phyloP scores from a whole-genome alignment of 1,140 invertebrate genomes.

The Semibalanus balanoides region DNA sequence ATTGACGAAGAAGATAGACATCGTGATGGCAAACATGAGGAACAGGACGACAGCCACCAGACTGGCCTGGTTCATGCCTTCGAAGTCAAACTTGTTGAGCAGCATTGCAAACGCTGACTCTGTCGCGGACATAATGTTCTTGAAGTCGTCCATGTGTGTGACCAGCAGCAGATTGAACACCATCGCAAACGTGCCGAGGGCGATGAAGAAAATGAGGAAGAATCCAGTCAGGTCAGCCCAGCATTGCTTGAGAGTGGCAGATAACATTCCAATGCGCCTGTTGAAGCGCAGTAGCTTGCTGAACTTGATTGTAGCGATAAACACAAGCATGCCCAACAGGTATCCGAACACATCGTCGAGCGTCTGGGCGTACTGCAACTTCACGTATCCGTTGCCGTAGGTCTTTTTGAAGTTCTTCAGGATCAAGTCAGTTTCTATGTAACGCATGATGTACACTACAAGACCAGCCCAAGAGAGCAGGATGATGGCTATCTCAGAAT shows the following conservation, averaged over 20 bases:
- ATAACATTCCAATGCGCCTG: slow-evolving; percentile 29
- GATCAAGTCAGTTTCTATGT: slow-evolving; percentile 26
- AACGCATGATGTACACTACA: slow-evolving; percentile 16
- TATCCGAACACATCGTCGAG: slow-evolving; percentile 36
- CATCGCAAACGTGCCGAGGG: slow-evolving; percentile 28
- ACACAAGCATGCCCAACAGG: slow-evolving; percentile 34
- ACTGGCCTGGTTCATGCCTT: slow-evolving; percentile 29
- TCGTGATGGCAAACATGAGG: slow-evolving; percentile 36
- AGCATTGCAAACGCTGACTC: slow-evolving; percentile 38
- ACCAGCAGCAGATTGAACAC: slow-evolving; percentile 38
- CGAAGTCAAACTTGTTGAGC: slow-evolving; percentile 27
- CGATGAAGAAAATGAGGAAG: slow-evolving; percentile 27
- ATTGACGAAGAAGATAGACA: slow-evolving; percentile 39
- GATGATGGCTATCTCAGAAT: slow-evolving; percentile 26
- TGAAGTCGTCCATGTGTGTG: slow-evolving; percentile 30
- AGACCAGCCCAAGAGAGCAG: slow-evolving; percentile 10
- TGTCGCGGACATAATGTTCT: slow-evolving; percentile 33
- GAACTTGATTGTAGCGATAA: slow-evolving; percentile 37
- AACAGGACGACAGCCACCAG: slow-evolving; percentile 35
- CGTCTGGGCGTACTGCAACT: slow-evolving; percentile 34
- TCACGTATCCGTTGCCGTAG: slow-evolving; percentile 38
- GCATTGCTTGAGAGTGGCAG: slow-evolving; percentile 25
- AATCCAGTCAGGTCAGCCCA: slow-evolving; percentile 30
- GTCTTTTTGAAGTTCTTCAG: slow-evolving; percentile 31
- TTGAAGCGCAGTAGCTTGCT: slow-evolving; percentile 39